Evolutionary conservation across 2,113 vertebrate genomes (phyloP), one percentile per base, ranked within the genome.

Genomic region (Ochotona princeps): DNA sequence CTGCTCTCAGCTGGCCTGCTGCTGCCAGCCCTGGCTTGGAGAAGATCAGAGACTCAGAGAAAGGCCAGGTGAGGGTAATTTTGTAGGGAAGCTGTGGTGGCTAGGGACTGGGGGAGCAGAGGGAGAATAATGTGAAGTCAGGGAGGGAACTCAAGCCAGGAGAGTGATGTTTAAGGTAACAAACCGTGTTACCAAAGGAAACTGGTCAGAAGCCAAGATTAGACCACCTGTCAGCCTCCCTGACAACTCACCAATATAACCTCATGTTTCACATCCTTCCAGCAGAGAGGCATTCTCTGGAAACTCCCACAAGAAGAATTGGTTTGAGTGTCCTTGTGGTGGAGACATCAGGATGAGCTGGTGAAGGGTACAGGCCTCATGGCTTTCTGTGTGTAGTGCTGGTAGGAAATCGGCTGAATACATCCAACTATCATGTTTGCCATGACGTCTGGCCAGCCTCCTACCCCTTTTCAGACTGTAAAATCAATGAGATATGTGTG

Each of bases 401-500:
- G 75, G 60, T 69, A 84, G 23, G n/a, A 81, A 94, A 69, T 85
- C 14, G 11, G 11, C 51, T 83, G 60, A 61, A 25, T 51, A 60
- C 10, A 74, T 70, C 76, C 81, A 91, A 25, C 30, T 74, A 25
- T 51, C 10, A 18, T n/a, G 82, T 94, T 51, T 49, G 14, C 54
- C 93, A 38, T 74, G 65, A 92, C 82, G 63, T 93, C 92, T 75
- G 30, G 38, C 65, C 28, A 83, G 38, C 60, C 79, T 95, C 88
- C 74, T 88, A 89, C 83, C 23, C 51, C 90, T 82, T 94, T 92
- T 82, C 35, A 70, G 49, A 47, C 78, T 94, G 65, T 92, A 94
- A 96, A 92, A 93, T 90, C 91, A 96, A 60, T 85, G 90, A 93
- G 67, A 80, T 81, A 81, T 28, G 18, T 66, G 79, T 26, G 30